Percentiles rank a stretch among this genome's conserved stretches.
Conservation (phyloP, 2,797 vertebrate species). For the Fistularia commersonii region DNA sequence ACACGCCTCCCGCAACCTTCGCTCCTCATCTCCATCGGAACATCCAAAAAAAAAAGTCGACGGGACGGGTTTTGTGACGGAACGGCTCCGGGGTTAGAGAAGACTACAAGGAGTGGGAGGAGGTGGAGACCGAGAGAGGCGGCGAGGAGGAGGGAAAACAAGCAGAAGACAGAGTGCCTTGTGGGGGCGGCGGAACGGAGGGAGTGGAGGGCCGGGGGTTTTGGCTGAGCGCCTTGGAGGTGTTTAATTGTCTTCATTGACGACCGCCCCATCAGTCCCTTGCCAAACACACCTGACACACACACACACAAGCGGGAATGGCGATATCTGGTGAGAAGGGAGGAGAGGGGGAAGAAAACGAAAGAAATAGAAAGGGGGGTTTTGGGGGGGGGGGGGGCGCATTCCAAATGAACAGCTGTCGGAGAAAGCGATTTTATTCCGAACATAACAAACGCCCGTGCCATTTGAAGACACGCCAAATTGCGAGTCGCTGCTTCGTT, state of each 20-base stretch:
- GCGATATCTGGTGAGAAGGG: conserved; percentile 10
- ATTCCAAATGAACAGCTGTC: conserved; percentile 44
- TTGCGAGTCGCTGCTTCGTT: conserved; percentile 37
- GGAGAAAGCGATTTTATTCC: conserved; percentile 29
- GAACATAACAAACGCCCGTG: conserved; percentile 33
- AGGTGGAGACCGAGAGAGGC: neutral
- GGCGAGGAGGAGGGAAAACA: conserved; percentile 14
- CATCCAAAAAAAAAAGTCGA: no score
- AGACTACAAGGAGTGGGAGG: neutral
- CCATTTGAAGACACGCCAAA: conserved; percentile 50
- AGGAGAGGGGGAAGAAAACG: neutral
- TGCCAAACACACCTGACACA: conserved; percentile 31
- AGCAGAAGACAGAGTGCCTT: conserved; percentile 33
- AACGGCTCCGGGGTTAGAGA: no score
- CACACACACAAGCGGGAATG: conserved; percentile 13
- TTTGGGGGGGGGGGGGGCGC: neutral
- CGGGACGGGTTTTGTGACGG: no score
- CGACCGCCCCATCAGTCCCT: conserved; percentile 35
- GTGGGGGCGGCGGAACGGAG: neutral
- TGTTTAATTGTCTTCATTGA: conserved; percentile 71
- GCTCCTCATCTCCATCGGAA: no score
- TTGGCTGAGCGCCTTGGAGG: conserved; percentile 60
- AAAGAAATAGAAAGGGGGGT: neutral
- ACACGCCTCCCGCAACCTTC: no score
- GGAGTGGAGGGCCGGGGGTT: conserved; percentile 8